Evolutionary conservation across 2,797 vertebrate genomes (phyloP).

Genomic region (Brachymystax lenok): DNA sequence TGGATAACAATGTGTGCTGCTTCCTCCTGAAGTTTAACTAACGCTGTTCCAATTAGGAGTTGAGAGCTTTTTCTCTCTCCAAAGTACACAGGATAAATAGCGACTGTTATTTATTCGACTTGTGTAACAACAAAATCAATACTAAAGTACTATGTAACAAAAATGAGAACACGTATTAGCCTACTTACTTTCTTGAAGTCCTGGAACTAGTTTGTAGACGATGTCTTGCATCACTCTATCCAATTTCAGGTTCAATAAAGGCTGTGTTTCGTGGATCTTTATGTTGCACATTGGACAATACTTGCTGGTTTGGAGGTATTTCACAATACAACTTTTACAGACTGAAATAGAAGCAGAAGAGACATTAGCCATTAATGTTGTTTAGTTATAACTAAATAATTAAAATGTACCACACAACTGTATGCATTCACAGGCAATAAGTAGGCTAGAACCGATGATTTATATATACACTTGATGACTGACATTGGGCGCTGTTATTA

Average conservation of each 20-base stretch:
- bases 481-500: no score
- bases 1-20: background rate
- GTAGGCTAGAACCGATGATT: no score
- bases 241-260: conserved; percentile 94
- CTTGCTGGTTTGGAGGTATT: conserved; percentile 98
- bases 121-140: background rate
- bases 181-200: conserved; percentile 92
- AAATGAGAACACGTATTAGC: background rate
- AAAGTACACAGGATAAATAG: no score
- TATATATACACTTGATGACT: no score
- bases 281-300: conserved; percentile 99
- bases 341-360: conserved; percentile 69
- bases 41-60: background rate
- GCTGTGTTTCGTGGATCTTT: conserved; percentile 98
- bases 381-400: background rate
- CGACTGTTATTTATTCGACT: no score
- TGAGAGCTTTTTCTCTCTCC: no score
- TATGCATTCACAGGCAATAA: no score
- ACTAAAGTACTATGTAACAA: background rate
- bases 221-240: conserved; percentile 99
- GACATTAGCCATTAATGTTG: background rate
- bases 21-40: background rate
- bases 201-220: conserved; percentile 96
- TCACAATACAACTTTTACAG: conserved; percentile 98
- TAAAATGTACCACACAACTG: background rate